These are phyloP conservation scores for Campaea margaritaria DNA, from an alignment of 2,888 invertebrate genomes.

Conservation along the genomic window DNA sequence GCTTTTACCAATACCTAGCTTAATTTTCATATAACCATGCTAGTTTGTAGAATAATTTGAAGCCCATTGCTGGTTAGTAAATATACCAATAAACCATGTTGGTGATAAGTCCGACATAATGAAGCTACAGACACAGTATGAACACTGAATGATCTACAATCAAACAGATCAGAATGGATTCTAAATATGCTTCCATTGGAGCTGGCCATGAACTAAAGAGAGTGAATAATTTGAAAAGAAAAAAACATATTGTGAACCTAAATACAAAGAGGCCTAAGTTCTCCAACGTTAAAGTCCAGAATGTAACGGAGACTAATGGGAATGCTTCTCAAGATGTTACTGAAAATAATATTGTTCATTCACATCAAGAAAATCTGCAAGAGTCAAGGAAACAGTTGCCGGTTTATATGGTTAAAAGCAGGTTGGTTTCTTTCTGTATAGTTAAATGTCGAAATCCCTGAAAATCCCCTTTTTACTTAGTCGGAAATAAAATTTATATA, in stretches of 20 bases:
- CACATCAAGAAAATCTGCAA: constrained; percentile 57
- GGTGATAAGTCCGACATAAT: too few relatives aligned
- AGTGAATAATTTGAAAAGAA: constrained; percentile 56
- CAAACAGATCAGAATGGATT: constrained; percentile 64
- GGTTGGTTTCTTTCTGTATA: constrained; percentile 53
- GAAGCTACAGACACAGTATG: too few relatives aligned
- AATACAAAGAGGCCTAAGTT: constrained; percentile 65
- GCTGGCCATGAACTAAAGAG: constrained; percentile 54
- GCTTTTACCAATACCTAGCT: too few relatives aligned
- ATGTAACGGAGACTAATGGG: constrained; percentile 45
- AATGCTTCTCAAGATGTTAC: constrained; percentile 37
- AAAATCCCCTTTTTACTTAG: too few relatives aligned
- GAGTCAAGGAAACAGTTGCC: constrained; percentile 80
- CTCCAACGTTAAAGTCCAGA: constrained; percentile 38
- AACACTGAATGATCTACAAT: too few relatives aligned
- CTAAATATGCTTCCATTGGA: constrained; percentile 71
- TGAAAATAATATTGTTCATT: constrained; percentile 42
- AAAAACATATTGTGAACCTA: constrained; percentile 50
- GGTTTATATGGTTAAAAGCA: constrained; percentile 80
- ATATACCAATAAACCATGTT: too few relatives aligned
- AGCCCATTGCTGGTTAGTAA: too few relatives aligned
- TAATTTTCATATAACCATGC: too few relatives aligned
- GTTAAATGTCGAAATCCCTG: too few relatives aligned
- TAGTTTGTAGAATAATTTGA: too few relatives aligned
- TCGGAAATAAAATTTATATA: too few relatives aligned